Evolutionary conservation across 2,888 invertebrate species (phyloP).

Genomic region (Yponomeuta evonymella): DNA sequence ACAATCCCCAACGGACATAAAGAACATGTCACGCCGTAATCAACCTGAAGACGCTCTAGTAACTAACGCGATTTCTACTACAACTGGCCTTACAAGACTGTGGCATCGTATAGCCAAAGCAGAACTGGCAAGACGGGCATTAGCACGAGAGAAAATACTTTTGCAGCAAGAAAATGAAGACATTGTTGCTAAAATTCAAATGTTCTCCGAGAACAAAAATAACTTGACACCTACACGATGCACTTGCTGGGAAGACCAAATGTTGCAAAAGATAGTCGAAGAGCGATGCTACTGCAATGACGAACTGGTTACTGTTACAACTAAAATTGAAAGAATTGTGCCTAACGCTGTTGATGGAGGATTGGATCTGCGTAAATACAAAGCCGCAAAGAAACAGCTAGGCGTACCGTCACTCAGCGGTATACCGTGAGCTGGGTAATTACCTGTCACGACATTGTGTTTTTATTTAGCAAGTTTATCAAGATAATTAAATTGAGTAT

Average conservation of each 20-base stretch:
- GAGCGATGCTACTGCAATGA: no score
- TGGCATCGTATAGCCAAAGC: slow-evolving; percentile 64
- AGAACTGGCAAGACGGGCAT: slow-evolving; percentile 53
- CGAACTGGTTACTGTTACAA: background rate
- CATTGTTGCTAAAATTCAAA: background rate
- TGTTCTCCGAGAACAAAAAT: no score
- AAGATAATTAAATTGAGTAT: no score
- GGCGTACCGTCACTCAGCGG: background rate
- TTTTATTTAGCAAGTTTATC: no score
- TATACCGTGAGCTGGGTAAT: no score
- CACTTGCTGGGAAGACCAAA: no score
- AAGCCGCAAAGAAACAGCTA: slow-evolving; percentile 24
- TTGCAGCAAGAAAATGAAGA: slow-evolving; percentile 50
- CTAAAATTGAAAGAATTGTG: background rate
- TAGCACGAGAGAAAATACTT: slow-evolving; percentile 52
- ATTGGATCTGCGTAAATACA: no score
- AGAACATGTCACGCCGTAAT: slow-evolving; percentile 35
- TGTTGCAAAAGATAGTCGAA: no score
- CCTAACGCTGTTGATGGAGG: slow-evolving; percentile 16
- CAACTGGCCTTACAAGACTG: slow-evolving; percentile 51
- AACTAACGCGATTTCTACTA: slow-evolving; percentile 45
- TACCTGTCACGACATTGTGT: no score
- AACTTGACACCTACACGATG: no score
- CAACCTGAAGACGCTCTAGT: slow-evolving; percentile 51
- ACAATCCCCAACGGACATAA: slow-evolving; percentile 39